Base-by-base conservation (phyloP, 2,797 vertebrate genomes). In the Sparus aurata region DNA sequence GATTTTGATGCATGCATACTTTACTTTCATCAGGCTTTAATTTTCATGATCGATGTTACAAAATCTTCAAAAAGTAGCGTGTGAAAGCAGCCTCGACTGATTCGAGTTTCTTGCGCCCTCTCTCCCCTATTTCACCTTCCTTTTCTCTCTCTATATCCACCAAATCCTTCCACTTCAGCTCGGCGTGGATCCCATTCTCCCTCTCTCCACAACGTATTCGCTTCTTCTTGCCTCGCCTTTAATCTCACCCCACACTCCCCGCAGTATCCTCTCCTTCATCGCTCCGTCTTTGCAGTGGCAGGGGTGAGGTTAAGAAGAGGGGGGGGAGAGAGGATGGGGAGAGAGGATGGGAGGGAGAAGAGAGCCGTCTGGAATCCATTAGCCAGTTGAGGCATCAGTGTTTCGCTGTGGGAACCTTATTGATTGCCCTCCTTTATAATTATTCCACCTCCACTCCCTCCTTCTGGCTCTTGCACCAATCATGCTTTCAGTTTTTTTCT, bases 351-450 rank as follows among this genome's bases (percentile, higher is more conserved):
- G 38, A 27, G 54, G 30, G 60, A 43, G 59, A 61, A 22, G 78
- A 69, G 86, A 92, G 84, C 79, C 58, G 89, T 89, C 92, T 94
- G 92, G 92, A 94, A 95, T 95, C 92, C 92, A 94, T 95, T 95
- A 95, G 93, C 87, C 83, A 76, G 89, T 88, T 43, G 89, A 91
- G 89, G 90, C 93, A 92, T 93, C 93, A 85, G 85, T 79, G 90
- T 91, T 94, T 91, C 90, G 86, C 94, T 94, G 94, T 96, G 95
- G 94, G 95, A 96, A 96, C 94, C 93, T 89, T 95, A 96, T 96
- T 94, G 95, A 96, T 96, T 88, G 92, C 90, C 89, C 91, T 92
- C 86, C 91, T 94, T 93, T 94, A 71, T 94, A 93, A 94, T 94
- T 94, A 95, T 95, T 95, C 93, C 89, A 84, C 91, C 87, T 91